A percentile compares a stretch with the other conserved stretches of the same genome.
These are phyloP conservation scores for Drosophila repleta DNA, from an alignment of 1,140 invertebrate species.

Conservation along the genomic window DNA sequence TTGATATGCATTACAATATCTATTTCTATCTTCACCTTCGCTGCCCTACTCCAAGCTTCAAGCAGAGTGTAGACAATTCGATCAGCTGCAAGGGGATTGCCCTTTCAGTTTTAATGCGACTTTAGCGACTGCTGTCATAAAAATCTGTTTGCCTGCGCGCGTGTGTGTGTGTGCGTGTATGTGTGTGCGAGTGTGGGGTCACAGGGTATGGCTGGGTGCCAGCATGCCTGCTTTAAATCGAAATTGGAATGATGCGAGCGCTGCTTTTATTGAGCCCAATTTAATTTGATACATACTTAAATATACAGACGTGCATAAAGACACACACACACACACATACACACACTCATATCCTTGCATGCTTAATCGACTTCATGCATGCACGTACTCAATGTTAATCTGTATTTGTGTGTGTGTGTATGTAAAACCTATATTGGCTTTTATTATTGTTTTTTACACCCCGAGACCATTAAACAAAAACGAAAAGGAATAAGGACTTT, in stretches of 20 bases:
- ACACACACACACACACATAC: constrained; percentile 3
- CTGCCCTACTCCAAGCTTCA: too few species aligned
- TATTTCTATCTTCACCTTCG: too few species aligned
- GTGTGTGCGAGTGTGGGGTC: background rate
- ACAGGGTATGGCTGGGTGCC: background rate
- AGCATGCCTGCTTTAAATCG: constrained; percentile 14
- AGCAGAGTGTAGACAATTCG: background rate
- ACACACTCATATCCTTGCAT: background rate
- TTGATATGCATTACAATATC: too few species aligned
- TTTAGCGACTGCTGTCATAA: constrained; percentile 39
- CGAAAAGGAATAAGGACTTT: background rate
- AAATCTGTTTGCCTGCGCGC: constrained; percentile 20
- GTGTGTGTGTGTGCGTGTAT: too few species aligned
- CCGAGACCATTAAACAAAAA: background rate
- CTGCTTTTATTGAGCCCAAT: constrained; percentile 66
- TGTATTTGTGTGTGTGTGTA: background rate
- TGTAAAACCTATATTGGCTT: constrained; percentile 6
- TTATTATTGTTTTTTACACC: constrained; percentile 1
- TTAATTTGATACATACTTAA: constrained; percentile 40
- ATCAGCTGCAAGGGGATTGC: background rate
- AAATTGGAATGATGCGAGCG: constrained; percentile 17
- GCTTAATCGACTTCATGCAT: background rate
- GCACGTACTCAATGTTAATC: constrained; percentile 11
- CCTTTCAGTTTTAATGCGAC: constrained; percentile 16
- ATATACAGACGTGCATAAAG: constrained; percentile 12